phyloP scores from a whole-genome alignment of 35 echinoderm and acorn worm genomes.

The Strongylocentrotus purpuratus region DNA sequence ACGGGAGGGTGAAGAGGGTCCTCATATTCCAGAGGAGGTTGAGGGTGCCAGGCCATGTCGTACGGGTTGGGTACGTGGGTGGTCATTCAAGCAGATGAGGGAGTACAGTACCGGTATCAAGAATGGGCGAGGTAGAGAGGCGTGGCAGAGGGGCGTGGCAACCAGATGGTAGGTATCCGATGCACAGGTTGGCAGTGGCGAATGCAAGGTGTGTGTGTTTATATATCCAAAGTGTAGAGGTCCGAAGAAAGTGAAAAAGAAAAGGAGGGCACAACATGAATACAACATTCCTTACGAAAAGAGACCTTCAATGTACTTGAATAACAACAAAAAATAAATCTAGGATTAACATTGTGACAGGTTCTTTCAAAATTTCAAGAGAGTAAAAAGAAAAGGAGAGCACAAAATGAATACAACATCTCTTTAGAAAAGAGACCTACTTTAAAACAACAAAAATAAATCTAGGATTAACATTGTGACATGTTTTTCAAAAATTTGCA shows the following conservation, averaged over 20 bases:
- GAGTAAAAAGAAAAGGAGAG: no score
- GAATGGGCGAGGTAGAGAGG: not conserved
- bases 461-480: not conserved
- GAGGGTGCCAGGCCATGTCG: slow-evolving; percentile 56
- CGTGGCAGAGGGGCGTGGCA: not conserved
- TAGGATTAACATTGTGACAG: not conserved
- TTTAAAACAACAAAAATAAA: no score
- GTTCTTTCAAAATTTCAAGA: no score
- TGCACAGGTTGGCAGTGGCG: not conserved
- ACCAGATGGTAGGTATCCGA: not conserved
- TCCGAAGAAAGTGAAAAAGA: not conserved
- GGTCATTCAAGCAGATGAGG: slow-evolving; percentile 11
- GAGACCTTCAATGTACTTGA: not conserved
- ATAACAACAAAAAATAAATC: not conserved
- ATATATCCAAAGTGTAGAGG: slow-evolving; percentile 15
- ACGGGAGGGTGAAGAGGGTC: slow-evolving; percentile 60
- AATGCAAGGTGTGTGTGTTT: slow-evolving; percentile 7
- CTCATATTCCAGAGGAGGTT: slow-evolving; percentile 67
- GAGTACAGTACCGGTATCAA: not conserved
- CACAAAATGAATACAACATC: no score
- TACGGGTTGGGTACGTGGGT: slow-evolving; percentile 38
- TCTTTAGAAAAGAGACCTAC: no score
- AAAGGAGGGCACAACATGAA: not conserved
- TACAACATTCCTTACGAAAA: not conserved
- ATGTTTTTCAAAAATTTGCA: no score